phyloP scores from a whole-genome alignment of 1,140 invertebrate genomes.

The Heterodera carotae region DNA sequence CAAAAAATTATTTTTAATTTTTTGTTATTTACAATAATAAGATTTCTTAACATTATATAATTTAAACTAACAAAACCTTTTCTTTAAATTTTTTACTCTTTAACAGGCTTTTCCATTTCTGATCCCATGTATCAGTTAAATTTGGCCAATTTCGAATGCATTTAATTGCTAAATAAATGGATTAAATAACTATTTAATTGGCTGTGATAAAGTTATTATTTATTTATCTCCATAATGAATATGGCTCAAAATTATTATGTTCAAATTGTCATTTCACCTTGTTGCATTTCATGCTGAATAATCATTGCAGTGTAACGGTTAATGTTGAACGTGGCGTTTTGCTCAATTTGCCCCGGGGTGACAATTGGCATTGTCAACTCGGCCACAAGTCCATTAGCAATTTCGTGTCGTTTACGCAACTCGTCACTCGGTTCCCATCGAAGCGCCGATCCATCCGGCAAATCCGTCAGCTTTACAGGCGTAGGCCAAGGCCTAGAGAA shows the following conservation, averaged over 20 bases:
- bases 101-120: neutral
- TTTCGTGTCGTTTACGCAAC: neutral
- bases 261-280: too few species aligned
- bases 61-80: too few species aligned
- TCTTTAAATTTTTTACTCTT: neutral
- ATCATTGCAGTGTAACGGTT: neutral
- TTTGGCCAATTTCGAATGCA: neutral
- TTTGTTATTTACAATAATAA: too few species aligned
- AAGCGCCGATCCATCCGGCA: neutral
- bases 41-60: too few species aligned
- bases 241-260: too few species aligned
- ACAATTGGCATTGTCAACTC: slow-evolving; percentile 19
- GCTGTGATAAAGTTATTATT: too few species aligned
- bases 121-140: neutral
- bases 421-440: neutral
- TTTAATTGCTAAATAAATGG: neutral
- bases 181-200: neutral
- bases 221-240: too few species aligned
- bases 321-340: slow-evolving; percentile 10
- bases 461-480: slow-evolving; percentile 3
- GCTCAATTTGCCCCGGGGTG: slow-evolving; percentile 7
- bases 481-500: slow-evolving; percentile 3
- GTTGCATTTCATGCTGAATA: neutral
- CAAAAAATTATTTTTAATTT: too few species aligned
- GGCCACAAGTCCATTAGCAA: neutral